These are phyloP conservation scores for Ageneiosus marmoratus DNA, from an alignment of 2,113 vertebrate species.

Conservation along the genomic window DNA sequence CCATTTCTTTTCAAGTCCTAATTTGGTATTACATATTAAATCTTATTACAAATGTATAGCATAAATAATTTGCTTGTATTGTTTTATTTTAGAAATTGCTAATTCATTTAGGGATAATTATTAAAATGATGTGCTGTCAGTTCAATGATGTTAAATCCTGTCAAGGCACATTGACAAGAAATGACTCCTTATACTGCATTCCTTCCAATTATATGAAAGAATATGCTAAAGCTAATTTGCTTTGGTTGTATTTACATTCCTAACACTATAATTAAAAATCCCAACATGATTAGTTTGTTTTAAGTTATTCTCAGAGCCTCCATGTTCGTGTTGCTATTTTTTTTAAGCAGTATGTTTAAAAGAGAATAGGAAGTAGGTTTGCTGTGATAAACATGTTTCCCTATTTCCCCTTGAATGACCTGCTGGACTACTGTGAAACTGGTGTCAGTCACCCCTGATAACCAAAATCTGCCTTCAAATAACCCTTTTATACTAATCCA, in stretches of 20 bases:
- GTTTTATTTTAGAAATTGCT: background rate
- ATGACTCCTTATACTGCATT: background rate
- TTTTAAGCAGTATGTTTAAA: slow-evolving; percentile 29
- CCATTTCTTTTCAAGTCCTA: background rate
- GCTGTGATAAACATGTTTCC: slow-evolving; percentile 35
- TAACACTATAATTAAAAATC: slow-evolving; percentile 1
- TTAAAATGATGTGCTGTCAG: slow-evolving; percentile 2
- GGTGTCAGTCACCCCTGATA: slow-evolving; percentile 40
- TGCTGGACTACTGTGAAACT: slow-evolving; percentile 20
- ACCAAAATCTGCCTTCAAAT: slow-evolving; percentile 12
- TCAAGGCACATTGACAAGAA: background rate
- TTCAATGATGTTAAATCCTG: slow-evolving; percentile 11
- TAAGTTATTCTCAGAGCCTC: slow-evolving; percentile 6
- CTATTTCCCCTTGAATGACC: slow-evolving; percentile 33
- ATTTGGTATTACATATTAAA: background rate
- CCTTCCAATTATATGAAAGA: slow-evolving; percentile 19
- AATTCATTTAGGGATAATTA: background rate
- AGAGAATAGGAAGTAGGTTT: slow-evolving; percentile 20
- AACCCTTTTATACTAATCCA: slow-evolving; percentile 45
- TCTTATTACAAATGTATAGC: background rate
- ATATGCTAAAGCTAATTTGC: slow-evolving; percentile 3
- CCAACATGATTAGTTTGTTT: background rate
- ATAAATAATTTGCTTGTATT: background rate
- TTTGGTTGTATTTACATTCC: background rate
- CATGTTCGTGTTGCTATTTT: background rate